phyloP scores from a whole-genome alignment of 1,140 invertebrate species.

The Anadara kagoshimensis region DNA sequence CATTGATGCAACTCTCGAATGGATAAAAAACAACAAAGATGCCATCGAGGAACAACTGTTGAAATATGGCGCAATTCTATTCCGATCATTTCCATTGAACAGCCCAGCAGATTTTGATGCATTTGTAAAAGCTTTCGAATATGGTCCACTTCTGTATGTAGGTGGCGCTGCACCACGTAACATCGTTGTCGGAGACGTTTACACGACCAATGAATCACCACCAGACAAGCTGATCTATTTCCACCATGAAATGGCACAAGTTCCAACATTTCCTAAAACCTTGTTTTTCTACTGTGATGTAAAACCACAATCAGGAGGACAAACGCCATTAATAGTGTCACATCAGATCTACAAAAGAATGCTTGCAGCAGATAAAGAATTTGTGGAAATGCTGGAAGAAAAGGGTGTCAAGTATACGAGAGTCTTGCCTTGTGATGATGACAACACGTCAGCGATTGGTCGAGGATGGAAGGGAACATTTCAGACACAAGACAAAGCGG shows the following conservation, averaged over 20 bases:
- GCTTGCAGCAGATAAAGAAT: conserved; percentile 40
- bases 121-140: conserved; percentile 57
- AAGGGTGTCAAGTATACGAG: conserved; percentile 56
- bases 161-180: conserved; percentile 59
- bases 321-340: conserved; percentile 60
- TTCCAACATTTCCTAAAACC: conserved; percentile 56
- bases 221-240: conserved; percentile 62
- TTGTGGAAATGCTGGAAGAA: conserved; percentile 51
- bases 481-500: conserved; percentile 46
- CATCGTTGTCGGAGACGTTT: conserved; percentile 55
- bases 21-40: conserved; percentile 42
- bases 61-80: conserved; percentile 61
- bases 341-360: conserved; percentile 56
- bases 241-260: conserved; percentile 69
- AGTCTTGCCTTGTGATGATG: conserved; percentile 54
- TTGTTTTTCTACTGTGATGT: conserved; percentile 65
- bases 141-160: conserved; percentile 57
- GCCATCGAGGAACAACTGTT: conserved; percentile 46
- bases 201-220: conserved; percentile 65
- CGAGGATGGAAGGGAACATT: conserved; percentile 64
- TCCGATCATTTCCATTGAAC: conserved; percentile 58
- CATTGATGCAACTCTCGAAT: conserved; percentile 17
- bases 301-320: conserved; percentile 51
- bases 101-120: conserved; percentile 55
- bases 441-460: conserved; percentile 52